Base-by-base conservation (phyloP, 1,140 invertebrate species). In the Zeugodacus cucurbitae region DNA sequence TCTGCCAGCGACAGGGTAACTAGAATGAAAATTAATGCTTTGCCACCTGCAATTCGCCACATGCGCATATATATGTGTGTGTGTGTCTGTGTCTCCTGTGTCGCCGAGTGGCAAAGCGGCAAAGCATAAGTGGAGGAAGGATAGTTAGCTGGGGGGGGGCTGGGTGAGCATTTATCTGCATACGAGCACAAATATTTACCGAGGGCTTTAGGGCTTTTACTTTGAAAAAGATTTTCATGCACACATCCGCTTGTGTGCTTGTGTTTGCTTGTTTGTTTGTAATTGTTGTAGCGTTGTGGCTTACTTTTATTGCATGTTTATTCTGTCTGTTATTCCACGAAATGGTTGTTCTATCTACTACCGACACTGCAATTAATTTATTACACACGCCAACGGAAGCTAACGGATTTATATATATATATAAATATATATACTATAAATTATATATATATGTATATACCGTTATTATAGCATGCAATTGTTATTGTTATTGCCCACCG, bases 11-110 rank as follows among this genome's bases (percentile, higher is more conserved):
- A 82, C 74, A 48, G 74, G 14, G 48, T 17, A 54, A 54, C 48
- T 34, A 82, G 41, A 82, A 82, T 82, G 74, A 82, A 82, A 82
- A 82, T 82, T 82, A 82, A 82, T 82, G 74, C n/a, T 48, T 48
- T 82, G 41, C 74, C 74, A 82, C 74, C 74, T 82, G 74, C 74
- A 82, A 48, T 82, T 70, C 22, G 67, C 37, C 8, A 26, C 37
- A 34, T 64, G n/a, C 17, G 34, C 58, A 14, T 54, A 54, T 54
- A 14, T 54, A 14, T 59, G 11, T 10, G 20, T 59, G 22, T 8
- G 7, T 59, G 7, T 26, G 58, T 62, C 22, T 62, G 22, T 62
- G 58, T n/a, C n/a, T n/a, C n/a, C n/a, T 62, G 3, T 62, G 22
- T 2, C 6, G 26, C 1, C n/a, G 58, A 26, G 26, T 7, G 7